phyloP scores from a whole-genome alignment of 1,140 invertebrate genomes.

The Apis florea region DNA sequence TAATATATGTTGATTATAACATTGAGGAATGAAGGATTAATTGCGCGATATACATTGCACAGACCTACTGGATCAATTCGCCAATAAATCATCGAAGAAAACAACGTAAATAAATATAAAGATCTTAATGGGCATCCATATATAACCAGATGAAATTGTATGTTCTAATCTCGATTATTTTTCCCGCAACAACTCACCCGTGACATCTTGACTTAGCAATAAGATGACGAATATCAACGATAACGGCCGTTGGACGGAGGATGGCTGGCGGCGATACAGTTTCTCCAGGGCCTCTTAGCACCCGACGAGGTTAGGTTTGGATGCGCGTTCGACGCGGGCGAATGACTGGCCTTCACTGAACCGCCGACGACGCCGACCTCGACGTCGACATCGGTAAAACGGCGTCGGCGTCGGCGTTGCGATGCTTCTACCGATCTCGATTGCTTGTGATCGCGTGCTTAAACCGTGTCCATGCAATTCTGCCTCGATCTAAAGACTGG shows the following conservation, averaged over 20 bases:
- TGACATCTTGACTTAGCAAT: constrained; percentile 62
- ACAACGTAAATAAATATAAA: neutral
- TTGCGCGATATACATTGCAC: too few relatives aligned
- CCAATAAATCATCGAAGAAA: neutral
- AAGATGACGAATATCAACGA: neutral
- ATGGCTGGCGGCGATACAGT: constrained; percentile 66
- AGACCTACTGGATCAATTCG: too few relatives aligned
- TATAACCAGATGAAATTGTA: neutral
- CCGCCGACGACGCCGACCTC: constrained; percentile 22
- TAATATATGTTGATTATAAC: too few relatives aligned
- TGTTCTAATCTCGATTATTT: constrained; percentile 7
- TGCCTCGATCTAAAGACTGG: neutral
- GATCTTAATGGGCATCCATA: too few relatives aligned
- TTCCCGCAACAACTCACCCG: constrained; percentile 62
- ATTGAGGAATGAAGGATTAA: too few relatives aligned
- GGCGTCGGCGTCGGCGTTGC: constrained; percentile 50
- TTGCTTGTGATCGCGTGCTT: constrained; percentile 63
- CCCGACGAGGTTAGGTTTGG: constrained; percentile 26
- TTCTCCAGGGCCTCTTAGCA: constrained; percentile 64
- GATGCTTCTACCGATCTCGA: constrained; percentile 59
- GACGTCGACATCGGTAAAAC: constrained; percentile 39
- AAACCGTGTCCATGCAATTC: constrained; percentile 38
- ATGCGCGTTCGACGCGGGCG: constrained; percentile 64
- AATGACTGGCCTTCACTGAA: constrained; percentile 71
- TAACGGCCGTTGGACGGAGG: constrained; percentile 26